Conservation (phyloP, 2,888 invertebrate genomes). For the Megalurothrips usitatus region DNA sequence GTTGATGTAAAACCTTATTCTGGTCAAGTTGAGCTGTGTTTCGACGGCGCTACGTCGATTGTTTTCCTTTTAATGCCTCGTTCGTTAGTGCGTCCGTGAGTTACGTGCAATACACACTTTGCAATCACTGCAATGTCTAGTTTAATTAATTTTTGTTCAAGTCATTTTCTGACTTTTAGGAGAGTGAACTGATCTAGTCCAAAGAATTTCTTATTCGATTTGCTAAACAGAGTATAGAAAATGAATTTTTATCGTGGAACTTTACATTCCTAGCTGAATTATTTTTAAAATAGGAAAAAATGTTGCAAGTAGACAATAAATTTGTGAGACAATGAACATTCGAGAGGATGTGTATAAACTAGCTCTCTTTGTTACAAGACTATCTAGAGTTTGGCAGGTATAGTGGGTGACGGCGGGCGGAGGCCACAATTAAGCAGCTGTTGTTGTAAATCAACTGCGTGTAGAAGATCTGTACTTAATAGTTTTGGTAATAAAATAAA, state of each 20-base stretch:
- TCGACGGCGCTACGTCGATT: not conserved
- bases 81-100: slow-evolving; percentile 1
- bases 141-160: not conserved
- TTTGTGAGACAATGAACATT: slow-evolving; percentile 5
- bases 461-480: not conserved
- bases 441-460: too few species aligned
- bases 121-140: slow-evolving; percentile 14
- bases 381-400: not conserved
- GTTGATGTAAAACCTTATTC: not conserved
- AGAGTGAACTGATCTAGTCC: slow-evolving; percentile 26
- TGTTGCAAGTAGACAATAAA: slow-evolving; percentile 19
- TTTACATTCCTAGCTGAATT: slow-evolving; percentile 25
- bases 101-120: slow-evolving; percentile 11
- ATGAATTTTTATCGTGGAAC: slow-evolving; percentile 14
- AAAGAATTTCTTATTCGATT: not conserved
- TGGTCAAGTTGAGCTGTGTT: not conserved
- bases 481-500: slow-evolving; percentile 7
- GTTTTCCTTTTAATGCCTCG: not conserved
- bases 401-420: not conserved
- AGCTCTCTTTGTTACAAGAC: not conserved
- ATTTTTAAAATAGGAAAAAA: slow-evolving; percentile 21
- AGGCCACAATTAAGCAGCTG: too few species aligned
- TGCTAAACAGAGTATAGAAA: not conserved
- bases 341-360: not conserved
- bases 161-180: not conserved